phyloP scores from a whole-genome alignment of 2,888 invertebrate genomes.

The Eilema sororculum region DNA sequence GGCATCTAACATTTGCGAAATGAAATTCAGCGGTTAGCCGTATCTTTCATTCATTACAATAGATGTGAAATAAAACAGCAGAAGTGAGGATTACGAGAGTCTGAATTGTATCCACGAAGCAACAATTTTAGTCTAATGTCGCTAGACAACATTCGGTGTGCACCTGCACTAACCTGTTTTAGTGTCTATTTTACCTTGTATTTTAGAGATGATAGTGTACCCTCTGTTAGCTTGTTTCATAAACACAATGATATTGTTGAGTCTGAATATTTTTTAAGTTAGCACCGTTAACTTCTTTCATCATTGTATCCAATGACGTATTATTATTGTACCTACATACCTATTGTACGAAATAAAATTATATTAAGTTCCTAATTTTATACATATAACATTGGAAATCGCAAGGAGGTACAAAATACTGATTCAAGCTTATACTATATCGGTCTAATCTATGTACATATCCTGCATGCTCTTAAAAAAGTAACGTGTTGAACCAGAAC shows the following conservation, averaged over 20 bases:
- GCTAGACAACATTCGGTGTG: constrained; percentile 55
- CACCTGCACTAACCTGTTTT: constrained; percentile 47
- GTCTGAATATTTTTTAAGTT: neutral
- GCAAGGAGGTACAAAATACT: neutral
- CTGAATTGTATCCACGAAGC: constrained; percentile 52
- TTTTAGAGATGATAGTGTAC: constrained; percentile 40
- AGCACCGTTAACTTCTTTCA: neutral
- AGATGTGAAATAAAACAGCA: constrained; percentile 42
- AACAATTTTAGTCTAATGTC: constrained; percentile 62
- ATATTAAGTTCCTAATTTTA: too few relatives aligned
- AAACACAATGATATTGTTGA: constrained; percentile 31
- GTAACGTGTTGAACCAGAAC: constrained; percentile 21
- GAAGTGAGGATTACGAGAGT: constrained; percentile 47
- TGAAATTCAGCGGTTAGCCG: constrained; percentile 52
- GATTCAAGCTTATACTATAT: neutral
- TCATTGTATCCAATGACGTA: neutral
- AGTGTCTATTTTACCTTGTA: constrained; percentile 18
- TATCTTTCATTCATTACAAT: constrained; percentile 57
- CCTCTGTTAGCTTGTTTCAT: constrained; percentile 45
- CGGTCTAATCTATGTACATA: neutral
- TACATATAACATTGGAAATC: too few relatives aligned
- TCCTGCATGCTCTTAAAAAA: constrained; percentile 1
- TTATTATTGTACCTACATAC: too few relatives aligned
- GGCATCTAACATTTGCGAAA: constrained; percentile 35
- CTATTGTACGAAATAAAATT: too few relatives aligned